A percentile compares a stretch with the other conserved stretches of the same genome.
These are phyloP conservation scores for Formica selysi DNA, from an alignment of 1,140 invertebrate genomes.

Conservation along the genomic window DNA sequence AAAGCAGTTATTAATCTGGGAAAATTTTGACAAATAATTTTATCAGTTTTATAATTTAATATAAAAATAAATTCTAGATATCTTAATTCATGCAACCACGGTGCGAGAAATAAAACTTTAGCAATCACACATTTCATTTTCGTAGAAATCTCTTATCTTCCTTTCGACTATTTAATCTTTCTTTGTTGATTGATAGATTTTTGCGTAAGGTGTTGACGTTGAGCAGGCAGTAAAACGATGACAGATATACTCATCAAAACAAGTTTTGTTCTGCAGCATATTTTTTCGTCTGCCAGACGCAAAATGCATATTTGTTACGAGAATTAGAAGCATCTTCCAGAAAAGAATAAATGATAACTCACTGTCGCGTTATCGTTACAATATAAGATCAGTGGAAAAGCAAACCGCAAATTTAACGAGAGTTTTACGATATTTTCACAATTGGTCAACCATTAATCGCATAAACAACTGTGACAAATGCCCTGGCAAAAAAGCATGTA, in stretches of 20 bases:
- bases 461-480: neutral
- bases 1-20: neutral
- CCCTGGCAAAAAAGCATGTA: neutral
- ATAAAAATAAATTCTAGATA: conserved; percentile 7
- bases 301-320: neutral
- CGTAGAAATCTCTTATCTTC: neutral
- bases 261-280: neutral
- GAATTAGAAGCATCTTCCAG: neutral
- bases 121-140: neutral
- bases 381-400: neutral
- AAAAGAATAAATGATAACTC: neutral
- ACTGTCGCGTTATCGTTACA: conserved; percentile 23
- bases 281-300: neutral
- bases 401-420: neutral
- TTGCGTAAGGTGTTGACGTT: neutral
- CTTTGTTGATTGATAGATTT: neutral
- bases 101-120: conserved; percentile 20
- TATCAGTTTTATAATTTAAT: neutral
- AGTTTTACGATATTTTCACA: conserved; percentile 29
- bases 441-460: neutral
- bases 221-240: neutral
- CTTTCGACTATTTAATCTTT: neutral
- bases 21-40: neutral
- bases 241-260: neutral
- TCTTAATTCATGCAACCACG: neutral